Base-by-base conservation (phyloP, 2,113 vertebrate genomes). In the Cichladusa arquata region DNA sequence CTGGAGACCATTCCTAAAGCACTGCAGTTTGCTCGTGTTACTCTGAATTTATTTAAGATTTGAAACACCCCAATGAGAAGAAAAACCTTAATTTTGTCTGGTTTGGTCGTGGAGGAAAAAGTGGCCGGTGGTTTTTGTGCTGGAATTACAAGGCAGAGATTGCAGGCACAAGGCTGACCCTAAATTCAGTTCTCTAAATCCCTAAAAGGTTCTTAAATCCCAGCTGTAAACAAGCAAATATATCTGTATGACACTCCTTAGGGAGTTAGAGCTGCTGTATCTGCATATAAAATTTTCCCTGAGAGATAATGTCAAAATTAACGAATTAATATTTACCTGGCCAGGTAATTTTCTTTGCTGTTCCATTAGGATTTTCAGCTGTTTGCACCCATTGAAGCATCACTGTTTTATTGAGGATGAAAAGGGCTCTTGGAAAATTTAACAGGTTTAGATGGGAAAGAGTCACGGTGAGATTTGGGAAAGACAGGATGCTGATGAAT, bases 381-480 rank as follows among this genome's bases (percentile, higher is more conserved):
- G 5, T 50, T 66, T 70, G 29, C 28, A 25, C 24, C 33, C 38
- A 17, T 0, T 22, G 45, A n/a, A 20, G 17, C 3, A 6, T 9
- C 14, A 26, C n/a, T 11, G 5, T 47, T 92, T 54, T 44, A 47
- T 2, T 1, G 7, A n/a, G 15, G 29, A 40, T 3, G 5, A 57
- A 78, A 47, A 66, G 3, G 5, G 31, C 36, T 56, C 20, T 56
- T 34, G 23, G 18, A 61, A 33, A 72, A 45, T 45, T 9, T 28
- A 65, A 11, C 1, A n/a, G 25, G 45, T 29, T 78, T 29, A 34
- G 51, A 15, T 5, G 51, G 19, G 48, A 36, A 74, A 36, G 73
- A 71, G 10, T 26, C 23, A 5, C 28, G 1, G 40, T 1, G 13
- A 7, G 1, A 10, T 20, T 1, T 25, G 80, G 65, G n/a, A 24